Evolutionary conservation across 2,113 vertebrate genomes (phyloP).

Genomic region (Nicator chloris): DNA sequence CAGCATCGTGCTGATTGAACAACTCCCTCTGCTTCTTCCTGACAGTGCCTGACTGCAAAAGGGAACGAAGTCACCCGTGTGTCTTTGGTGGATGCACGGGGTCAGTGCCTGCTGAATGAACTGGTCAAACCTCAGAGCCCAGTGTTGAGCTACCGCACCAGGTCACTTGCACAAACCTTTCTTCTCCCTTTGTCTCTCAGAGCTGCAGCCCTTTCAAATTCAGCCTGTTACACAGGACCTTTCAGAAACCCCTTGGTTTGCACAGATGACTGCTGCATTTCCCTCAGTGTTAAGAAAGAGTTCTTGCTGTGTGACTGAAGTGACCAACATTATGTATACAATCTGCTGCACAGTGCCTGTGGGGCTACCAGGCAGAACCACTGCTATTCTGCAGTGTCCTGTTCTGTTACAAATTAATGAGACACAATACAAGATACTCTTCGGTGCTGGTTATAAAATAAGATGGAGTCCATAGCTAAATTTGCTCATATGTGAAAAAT

Average conservation of each 20-base stretch:
- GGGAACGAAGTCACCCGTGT: constrained; percentile 81
- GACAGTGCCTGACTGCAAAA: constrained; percentile 80
- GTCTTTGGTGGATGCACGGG: constrained; percentile 81
- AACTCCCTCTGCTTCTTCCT: neutral
- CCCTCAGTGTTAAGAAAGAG: neutral
- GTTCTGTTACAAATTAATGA: neutral
- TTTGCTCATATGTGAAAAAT: neutral
- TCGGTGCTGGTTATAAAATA: neutral
- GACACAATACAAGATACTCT: neutral
- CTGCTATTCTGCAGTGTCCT: neutral
- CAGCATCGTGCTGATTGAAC: neutral
- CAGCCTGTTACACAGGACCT: neutral
- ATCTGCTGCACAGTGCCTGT: neutral
- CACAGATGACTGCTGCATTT: neutral
- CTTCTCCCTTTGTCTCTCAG: neutral
- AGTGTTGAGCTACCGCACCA: constrained; percentile 83
- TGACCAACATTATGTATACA: accelerated
- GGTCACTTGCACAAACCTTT: constrained; percentile 59
- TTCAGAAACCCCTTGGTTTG: neutral
- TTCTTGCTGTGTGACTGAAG: neutral
- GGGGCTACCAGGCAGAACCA: neutral
- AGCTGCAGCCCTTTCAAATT: neutral
- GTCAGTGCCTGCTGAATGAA: constrained; percentile 82
- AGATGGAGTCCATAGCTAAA: neutral
- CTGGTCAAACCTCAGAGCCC: constrained; percentile 81